phyloP scores from a whole-genome alignment of 2,797 vertebrate genomes.

The Acipenser oxyrinchus region DNA sequence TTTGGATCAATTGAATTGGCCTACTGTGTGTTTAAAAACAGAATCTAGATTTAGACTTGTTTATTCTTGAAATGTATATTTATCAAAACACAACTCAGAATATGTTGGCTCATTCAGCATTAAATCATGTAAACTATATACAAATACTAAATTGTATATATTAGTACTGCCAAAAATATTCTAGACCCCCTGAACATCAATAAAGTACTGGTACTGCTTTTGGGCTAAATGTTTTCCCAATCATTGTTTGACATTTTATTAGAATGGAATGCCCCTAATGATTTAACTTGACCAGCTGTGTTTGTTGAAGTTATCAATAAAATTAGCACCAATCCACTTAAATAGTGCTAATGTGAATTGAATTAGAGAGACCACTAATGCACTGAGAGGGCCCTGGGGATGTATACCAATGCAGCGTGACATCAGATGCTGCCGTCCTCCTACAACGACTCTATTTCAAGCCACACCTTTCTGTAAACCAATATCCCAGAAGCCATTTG shows the following conservation, averaged over 20 bases:
- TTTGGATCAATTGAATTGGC: too few relatives aligned
- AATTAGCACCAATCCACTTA: neutral
- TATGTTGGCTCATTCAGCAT: too few relatives aligned
- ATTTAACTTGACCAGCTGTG: neutral
- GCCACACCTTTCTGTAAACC: neutral
- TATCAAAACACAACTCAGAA: too few relatives aligned
- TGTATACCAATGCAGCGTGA: neutral
- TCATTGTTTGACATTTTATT: neutral
- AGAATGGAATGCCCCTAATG: neutral
- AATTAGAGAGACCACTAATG: neutral
- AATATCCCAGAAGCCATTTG: conserved; percentile 3
- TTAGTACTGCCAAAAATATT: too few relatives aligned
- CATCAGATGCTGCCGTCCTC: neutral
- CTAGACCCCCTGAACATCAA: too few relatives aligned
- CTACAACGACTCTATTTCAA: neutral
- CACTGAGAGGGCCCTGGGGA: neutral
- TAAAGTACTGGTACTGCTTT: too few relatives aligned
- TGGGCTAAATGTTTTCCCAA: too few relatives aligned
- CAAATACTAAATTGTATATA: too few relatives aligned
- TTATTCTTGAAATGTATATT: too few relatives aligned
- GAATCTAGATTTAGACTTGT: too few relatives aligned
- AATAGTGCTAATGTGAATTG: neutral
- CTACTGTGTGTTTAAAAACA: too few relatives aligned
- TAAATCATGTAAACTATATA: too few relatives aligned
- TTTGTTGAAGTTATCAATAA: neutral